These are phyloP conservation scores for Dreissena polymorpha DNA, from an alignment of 1,140 invertebrate species.

Conservation along the genomic window DNA sequence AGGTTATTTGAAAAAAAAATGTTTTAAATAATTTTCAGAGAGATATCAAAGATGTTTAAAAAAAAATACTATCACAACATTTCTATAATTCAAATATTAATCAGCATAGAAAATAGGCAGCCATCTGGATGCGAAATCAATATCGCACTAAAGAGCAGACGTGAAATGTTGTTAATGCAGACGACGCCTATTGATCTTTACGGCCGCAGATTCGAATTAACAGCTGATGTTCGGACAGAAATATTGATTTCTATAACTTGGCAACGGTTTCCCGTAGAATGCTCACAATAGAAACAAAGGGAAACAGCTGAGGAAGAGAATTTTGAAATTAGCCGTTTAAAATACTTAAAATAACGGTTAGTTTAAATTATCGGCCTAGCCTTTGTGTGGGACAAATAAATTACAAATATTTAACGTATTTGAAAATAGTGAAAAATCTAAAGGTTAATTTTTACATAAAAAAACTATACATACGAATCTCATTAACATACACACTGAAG, in stretches of 20 bases:
- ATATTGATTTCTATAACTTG: constrained; percentile 33
- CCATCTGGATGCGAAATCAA: constrained; percentile 3
- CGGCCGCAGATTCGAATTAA: neutral
- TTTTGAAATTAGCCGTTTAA: constrained; percentile 11
- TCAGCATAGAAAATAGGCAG: too few relatives aligned
- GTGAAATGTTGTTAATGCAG: constrained; percentile 1
- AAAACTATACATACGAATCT: neutral
- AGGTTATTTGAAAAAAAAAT: too few relatives aligned
- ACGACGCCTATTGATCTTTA: constrained; percentile 33
- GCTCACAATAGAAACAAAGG: constrained; percentile 41
- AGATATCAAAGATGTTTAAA: too few relatives aligned
- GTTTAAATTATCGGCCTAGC: neutral
- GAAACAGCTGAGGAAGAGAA: constrained; percentile 28
- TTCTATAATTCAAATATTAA: too few relatives aligned
- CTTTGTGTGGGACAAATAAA: neutral
- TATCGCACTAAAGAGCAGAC: constrained; percentile 2
- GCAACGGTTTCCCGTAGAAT: constrained; percentile 31
- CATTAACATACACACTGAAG: neutral
- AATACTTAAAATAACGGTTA: neutral
- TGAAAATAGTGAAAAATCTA: neutral
- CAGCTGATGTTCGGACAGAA: constrained; percentile 20
- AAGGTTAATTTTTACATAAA: neutral
- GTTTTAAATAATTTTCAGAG: too few relatives aligned
- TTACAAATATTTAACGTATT: neutral
- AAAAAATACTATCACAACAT: too few relatives aligned